Evolutionary conservation across 92 coral and sea anemone genomes (phyloP).

Genomic region (Epizoanthus stellaris): DNA sequence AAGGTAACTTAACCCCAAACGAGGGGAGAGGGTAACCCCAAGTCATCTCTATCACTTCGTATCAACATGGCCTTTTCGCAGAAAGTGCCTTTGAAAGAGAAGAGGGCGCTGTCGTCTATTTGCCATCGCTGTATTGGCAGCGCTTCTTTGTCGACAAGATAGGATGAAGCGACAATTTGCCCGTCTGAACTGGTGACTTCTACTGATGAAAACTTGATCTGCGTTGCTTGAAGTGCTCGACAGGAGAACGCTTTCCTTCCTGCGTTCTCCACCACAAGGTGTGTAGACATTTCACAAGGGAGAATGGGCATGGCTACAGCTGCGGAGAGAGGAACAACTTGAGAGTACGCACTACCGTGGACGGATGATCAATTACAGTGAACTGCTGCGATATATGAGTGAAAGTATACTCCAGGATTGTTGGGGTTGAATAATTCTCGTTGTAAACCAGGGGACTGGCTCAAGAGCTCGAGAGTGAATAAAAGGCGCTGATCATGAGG

Average conservation of each 20-base stretch:
- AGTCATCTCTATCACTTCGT: slow-evolving; percentile 60
- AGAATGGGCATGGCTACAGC: slow-evolving; percentile 38
- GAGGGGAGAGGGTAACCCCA: too few species aligned
- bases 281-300: slow-evolving; percentile 55
- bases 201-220: slow-evolving; percentile 65
- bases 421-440: slow-evolving; percentile 27
- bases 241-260: slow-evolving; percentile 54
- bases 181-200: slow-evolving; percentile 63
- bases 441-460: not conserved
- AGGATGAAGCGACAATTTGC: slow-evolving; percentile 63
- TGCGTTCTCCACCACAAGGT: slow-evolving; percentile 44
- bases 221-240: slow-evolving; percentile 70
- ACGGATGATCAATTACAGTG: slow-evolving; percentile 25
- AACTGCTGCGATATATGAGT: slow-evolving; percentile 25
- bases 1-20: too few species aligned
- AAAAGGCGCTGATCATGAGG: slow-evolving; percentile 18
- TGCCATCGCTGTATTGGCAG: slow-evolving; percentile 59
- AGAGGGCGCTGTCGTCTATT: slow-evolving; percentile 36
- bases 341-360: slow-evolving; percentile 52
- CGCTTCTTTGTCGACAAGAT: slow-evolving; percentile 63
- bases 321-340: slow-evolving; percentile 55
- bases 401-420: slow-evolving; percentile 35
- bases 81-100: slow-evolving; percentile 40
- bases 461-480: slow-evolving; percentile 26
- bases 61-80: slow-evolving; percentile 74